Percentiles rank a stretch among this genome's conserved stretches.
Conservation (phyloP, 2,113 vertebrate species). For the Ceyx margarethae region DNA sequence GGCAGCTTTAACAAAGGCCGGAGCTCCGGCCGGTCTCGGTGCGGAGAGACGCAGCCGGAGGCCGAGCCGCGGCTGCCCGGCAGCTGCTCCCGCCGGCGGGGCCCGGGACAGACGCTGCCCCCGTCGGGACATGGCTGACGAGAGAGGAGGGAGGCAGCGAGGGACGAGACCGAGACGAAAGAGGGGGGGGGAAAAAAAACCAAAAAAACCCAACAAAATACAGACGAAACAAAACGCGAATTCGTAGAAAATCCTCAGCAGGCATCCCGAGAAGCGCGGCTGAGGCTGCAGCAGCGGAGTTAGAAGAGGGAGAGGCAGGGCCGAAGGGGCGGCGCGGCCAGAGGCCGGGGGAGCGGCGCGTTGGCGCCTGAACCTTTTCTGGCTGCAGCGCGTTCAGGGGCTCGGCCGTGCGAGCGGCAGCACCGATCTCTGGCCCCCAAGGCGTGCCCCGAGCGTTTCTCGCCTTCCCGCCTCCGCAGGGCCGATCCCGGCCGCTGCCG, state of each 20-base stretch:
- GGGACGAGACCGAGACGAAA: neutral
- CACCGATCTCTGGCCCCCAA: neutral
- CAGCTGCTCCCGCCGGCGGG: neutral
- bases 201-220: too few relatives aligned
- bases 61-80: neutral
- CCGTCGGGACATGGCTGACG: neutral
- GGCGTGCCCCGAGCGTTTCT: neutral
- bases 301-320: neutral
- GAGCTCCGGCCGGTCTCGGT: neutral
- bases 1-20: neutral
- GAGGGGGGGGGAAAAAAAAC: too few relatives aligned
- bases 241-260: neutral
- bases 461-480: neutral
- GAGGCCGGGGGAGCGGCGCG: neutral
- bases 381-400: neutral
- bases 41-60: fast-evolving
- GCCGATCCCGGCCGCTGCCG: too few relatives aligned
- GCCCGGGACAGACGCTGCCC: too few relatives aligned
- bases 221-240: neutral
- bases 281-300: neutral
- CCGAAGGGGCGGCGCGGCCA: neutral
- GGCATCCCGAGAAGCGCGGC: neutral
- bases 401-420: neutral
- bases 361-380: neutral
- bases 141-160: too few relatives aligned